A percentile compares a stretch with the other conserved stretches of the same genome.
Evolutionary conservation across 2,113 vertebrate genomes (phyloP).

Genomic region (Chamaetylas fuelleborni): DNA sequence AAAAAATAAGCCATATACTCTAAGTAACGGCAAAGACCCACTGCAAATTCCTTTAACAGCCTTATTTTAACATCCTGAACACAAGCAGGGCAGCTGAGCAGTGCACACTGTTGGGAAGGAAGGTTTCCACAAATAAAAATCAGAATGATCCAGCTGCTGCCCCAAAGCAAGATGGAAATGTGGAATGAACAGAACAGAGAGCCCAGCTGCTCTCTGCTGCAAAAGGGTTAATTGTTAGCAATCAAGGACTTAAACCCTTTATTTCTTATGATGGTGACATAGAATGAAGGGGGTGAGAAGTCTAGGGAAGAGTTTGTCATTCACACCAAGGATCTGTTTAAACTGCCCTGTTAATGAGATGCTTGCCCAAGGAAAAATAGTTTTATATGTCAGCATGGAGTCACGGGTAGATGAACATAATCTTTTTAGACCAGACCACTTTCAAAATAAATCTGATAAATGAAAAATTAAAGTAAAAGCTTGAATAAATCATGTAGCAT

Average conservation of each 20-base stretch:
- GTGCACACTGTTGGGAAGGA: neutral
- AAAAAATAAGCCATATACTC: neutral
- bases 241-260: neutral
- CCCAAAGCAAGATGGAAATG: neutral
- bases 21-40: neutral
- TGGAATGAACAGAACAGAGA: neutral
- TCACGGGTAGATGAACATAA: neutral
- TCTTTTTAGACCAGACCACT: neutral
- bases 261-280: neutral
- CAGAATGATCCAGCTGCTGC: neutral
- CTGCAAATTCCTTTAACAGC: neutral
- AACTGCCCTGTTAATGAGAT: neutral
- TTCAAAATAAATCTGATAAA: neutral
- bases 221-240: neutral
- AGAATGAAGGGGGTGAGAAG: neutral
- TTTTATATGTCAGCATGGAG: neutral
- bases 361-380: neutral
- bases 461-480: neutral
- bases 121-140: neutral
- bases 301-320: neutral
- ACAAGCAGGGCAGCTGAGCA: neutral
- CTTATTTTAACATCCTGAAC: neutral
- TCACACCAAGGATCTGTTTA: neutral
- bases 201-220: neutral
- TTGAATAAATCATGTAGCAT: neutral